A percentile compares a stretch with the other conserved stretches of the same genome.
Conservation (phyloP, 2,113 vertebrate genomes). For the Dipodomys stephensi region DNA sequence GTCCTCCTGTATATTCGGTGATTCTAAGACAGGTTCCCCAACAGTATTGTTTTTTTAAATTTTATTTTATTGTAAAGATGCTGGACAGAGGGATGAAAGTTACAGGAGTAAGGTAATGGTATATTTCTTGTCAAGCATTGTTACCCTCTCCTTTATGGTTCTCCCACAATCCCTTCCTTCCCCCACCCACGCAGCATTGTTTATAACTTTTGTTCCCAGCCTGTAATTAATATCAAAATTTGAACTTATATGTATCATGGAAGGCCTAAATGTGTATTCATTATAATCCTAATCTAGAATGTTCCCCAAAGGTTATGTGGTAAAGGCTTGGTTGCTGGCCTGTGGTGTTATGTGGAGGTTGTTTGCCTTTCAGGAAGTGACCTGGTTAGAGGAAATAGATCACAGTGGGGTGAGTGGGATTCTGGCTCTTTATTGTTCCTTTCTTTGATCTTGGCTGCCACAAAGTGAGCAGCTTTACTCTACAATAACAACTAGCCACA, state of each 20-base stretch:
- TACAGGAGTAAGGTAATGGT: no score
- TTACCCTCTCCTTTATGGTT: no score
- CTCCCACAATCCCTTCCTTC: no score
- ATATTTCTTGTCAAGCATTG: no score
- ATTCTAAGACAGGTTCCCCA: background rate
- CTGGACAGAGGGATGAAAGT: no score
- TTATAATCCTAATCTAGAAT: background rate
- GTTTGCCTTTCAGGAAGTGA: background rate
- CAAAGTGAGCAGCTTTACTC: background rate
- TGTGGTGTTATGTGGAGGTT: background rate
- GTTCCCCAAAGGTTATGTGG: background rate
- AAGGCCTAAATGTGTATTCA: background rate
- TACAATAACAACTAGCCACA: background rate
- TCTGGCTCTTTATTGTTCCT: background rate
- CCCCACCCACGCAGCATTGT: background rate
- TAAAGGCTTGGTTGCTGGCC: background rate
- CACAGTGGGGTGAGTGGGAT: background rate
- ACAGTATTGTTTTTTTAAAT: background rate
- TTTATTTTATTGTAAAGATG: no score
- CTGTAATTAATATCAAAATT: background rate
- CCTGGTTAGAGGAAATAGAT: background rate
- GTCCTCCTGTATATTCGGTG: background rate
- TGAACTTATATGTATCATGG: background rate
- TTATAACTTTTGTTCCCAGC: background rate
- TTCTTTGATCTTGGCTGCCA: background rate